Evolutionary conservation across 2,113 vertebrate species (phyloP).

Genomic region (Chionis minor): DNA sequence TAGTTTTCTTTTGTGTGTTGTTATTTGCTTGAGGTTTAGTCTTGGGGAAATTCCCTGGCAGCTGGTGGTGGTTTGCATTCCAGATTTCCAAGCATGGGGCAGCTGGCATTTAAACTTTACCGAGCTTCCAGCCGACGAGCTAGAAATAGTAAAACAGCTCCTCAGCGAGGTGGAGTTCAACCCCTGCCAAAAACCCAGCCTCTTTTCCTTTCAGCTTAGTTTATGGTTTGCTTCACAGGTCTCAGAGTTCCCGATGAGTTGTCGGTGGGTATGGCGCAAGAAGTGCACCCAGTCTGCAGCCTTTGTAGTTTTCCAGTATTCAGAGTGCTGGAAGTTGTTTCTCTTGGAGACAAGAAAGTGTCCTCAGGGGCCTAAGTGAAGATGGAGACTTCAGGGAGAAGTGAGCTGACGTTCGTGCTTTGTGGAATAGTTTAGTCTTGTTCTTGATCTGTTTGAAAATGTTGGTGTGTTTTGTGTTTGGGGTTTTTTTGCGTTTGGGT

Average conservation of each 20-base stretch:
- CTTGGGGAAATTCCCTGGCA: conserved; percentile 34
- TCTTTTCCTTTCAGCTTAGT: not conserved
- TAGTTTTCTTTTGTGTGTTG: not conserved
- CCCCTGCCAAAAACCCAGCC: not conserved
- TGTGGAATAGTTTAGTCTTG: rapidly evolving
- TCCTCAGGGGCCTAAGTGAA: not conserved
- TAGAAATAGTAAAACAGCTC: conserved; percentile 26
- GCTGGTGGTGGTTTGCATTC: not conserved
- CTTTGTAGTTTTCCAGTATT: not conserved
- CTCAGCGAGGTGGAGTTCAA: not conserved
- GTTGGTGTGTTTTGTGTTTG: not conserved
- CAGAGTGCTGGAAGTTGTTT: not conserved
- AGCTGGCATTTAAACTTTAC: conserved; percentile 20
- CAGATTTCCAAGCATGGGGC: not conserved
- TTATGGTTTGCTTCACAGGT: not conserved
- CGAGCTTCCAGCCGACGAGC: not conserved
- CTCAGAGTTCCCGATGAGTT: not conserved
- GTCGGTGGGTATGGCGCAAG: not conserved
- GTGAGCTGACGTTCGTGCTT: not conserved
- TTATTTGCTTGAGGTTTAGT: not conserved
- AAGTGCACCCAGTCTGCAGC: not conserved
- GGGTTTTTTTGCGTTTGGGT: too few relatives aligned
- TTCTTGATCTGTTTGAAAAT: not conserved
- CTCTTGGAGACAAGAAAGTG: not conserved
- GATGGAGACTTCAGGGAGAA: not conserved